Base-by-base conservation (phyloP, 2,113 vertebrate genomes). In the Gobiocypris rarus region DNA sequence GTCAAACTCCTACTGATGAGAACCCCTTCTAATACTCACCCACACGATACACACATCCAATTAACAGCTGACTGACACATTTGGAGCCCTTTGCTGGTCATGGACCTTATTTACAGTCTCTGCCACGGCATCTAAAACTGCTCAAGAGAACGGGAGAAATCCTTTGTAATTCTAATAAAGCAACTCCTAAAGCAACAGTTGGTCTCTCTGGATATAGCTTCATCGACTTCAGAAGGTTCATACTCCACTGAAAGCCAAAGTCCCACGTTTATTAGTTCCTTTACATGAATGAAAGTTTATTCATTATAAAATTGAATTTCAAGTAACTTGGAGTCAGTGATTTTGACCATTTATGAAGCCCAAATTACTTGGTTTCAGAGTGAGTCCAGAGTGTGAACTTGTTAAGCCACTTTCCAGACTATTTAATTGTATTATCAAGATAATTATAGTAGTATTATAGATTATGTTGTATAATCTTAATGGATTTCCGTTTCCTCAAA, bases 61-160 rank as follows among this genome's bases (percentile, higher is more conserved):
- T 86, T 89, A 90, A 88, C 88, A 89, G 89, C 90, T 89, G 87
- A 90, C 88, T 61, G 82, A 90, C 83, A 48, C 24, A 19, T 79
- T 41, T 28, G 8, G 24, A 79, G 38, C 41, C 19, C 26, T 24
- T 75, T 24, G 15, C 45, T 8, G 28, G 13, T 14, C 1, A 9
- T 54, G 19, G 31, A 56, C 31, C 75, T 11, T 15, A 41, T 77
- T n/a, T 34, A 48, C 13, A 2, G 17, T 38, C 17, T 34, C 50
- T 31, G 48, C 26, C 73, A 19, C 15, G 1, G 24, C 13, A 3
- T 28, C 71, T 75, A 17, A 19, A 19, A 56, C 1, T 17, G 9
- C 0, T 56, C 31, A 5, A 69, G 19, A 41, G 65, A 69, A 11
- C 9, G 0, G 15, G 9, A 69, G 31, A 69, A 69, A 41, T 38